A percentile compares a stretch with the other conserved stretches of the same genome.
Evolutionary conservation across 1,140 invertebrate genomes (phyloP).

Genomic region (Panagrolaimus sp.): DNA sequence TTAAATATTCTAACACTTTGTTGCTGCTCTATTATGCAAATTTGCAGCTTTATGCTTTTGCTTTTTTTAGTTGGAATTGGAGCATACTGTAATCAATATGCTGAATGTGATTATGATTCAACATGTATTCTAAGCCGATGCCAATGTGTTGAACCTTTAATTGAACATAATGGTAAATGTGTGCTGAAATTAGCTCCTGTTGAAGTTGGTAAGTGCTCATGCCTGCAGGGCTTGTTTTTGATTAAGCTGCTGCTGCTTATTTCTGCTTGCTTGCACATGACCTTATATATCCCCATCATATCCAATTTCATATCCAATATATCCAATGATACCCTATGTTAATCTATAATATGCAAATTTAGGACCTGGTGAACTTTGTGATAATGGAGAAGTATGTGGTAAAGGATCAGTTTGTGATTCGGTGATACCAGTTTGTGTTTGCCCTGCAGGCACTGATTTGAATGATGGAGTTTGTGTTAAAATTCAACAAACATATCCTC

Average conservation of each 20-base stretch:
- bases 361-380: slow-evolving; percentile 57
- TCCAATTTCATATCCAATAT: no score
- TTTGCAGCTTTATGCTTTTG: background rate
- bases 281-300: no score
- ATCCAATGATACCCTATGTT: no score
- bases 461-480: slow-evolving; percentile 48
- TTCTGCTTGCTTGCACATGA: background rate
- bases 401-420: slow-evolving; percentile 52
- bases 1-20: background rate
- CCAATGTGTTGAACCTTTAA: slow-evolving; percentile 46
- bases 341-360: slow-evolving; percentile 16
- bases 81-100: slow-evolving; percentile 43
- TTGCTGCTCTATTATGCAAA: no score
- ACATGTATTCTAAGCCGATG: slow-evolving; percentile 47
- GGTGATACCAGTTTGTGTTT: slow-evolving; percentile 56
- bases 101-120: slow-evolving; percentile 38
- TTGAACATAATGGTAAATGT: slow-evolving; percentile 49
- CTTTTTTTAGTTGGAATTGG: slow-evolving; percentile 44
- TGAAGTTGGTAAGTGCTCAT: slow-evolving; percentile 49
- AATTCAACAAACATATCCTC: background rate
- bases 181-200: slow-evolving; percentile 41
- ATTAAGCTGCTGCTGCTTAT: no score
- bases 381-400: slow-evolving; percentile 49
- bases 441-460: slow-evolving; percentile 50
- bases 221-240: no score